These are phyloP conservation scores for Haliclona indistincta DNA, from an alignment of 37 sponge, comb jelly and placozoan species.

Conservation along the genomic window DNA sequence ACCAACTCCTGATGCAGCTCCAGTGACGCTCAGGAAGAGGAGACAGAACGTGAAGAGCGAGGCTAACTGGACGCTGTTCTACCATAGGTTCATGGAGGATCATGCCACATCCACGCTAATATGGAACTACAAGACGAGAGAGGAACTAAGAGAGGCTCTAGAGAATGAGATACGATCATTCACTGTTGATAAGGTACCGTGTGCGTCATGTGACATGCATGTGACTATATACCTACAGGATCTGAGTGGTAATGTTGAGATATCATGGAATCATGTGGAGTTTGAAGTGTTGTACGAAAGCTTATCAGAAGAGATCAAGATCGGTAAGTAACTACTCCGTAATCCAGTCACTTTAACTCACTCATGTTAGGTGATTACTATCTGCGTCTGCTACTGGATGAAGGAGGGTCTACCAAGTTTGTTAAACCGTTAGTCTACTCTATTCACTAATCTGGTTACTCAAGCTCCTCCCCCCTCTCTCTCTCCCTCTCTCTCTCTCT, in stretches of 20 bases:
- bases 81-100: constrained; percentile 92
- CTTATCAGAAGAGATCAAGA: constrained; percentile 93
- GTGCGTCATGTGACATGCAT: neutral
- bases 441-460: neutral
- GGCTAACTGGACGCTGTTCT: constrained; percentile 94
- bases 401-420: constrained; percentile 80
- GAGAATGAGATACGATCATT: constrained; percentile 95
- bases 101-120: constrained; percentile 93
- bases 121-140: constrained; percentile 99
- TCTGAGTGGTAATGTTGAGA: constrained; percentile 78
- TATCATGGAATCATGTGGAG: constrained; percentile 96
- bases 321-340: constrained; percentile 39
- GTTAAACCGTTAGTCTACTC: constrained; percentile 74
- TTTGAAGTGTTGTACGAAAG: constrained; percentile 99
- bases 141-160: constrained; percentile 95
- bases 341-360: neutral
- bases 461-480: neutral
- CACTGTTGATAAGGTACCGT: constrained; percentile 84
- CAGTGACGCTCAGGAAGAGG: constrained; percentile 84
- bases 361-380: constrained; percentile 84
- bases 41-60: constrained; percentile 85
- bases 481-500: neutral
- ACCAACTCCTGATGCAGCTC: constrained; percentile 38
- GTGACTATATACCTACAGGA: constrained; percentile 53
- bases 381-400: constrained; percentile 92